Evolutionary conservation across 2,888 invertebrate genomes (phyloP).

Genomic region (Antitype chi): DNA sequence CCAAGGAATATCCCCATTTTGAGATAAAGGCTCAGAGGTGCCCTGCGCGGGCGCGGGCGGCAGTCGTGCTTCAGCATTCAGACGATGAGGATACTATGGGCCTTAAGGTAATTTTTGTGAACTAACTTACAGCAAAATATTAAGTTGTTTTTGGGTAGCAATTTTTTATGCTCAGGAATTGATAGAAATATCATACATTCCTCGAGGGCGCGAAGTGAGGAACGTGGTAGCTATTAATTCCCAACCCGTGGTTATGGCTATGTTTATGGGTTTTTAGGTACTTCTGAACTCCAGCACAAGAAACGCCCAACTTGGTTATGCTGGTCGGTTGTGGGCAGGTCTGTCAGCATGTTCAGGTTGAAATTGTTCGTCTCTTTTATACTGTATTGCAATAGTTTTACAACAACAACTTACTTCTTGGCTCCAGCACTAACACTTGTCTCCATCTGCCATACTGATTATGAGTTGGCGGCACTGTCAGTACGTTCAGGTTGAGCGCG

Average conservation of each 20-base stretch:
- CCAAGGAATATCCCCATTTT: too few relatives aligned
- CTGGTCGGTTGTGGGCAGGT: too few relatives aligned
- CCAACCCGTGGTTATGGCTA: neutral
- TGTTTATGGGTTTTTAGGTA: neutral
- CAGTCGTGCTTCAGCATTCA: too few relatives aligned
- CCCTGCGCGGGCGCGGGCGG: too few relatives aligned
- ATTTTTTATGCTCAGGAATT: conserved; percentile 80
- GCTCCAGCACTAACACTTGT: conserved; percentile 93
- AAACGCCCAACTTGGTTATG: conserved; percentile 79
- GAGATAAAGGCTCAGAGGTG: too few relatives aligned
- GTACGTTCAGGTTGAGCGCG: conserved; percentile 94
- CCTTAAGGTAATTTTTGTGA: neutral
- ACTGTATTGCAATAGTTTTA: too few relatives aligned
- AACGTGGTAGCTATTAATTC: neutral
- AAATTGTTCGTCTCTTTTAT: too few relatives aligned
- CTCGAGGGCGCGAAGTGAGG: neutral
- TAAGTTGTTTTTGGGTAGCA: neutral
- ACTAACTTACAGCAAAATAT: neutral
- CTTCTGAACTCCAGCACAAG: neutral
- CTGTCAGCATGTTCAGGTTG: too few relatives aligned
- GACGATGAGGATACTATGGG: too few relatives aligned
- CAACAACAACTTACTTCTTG: conserved; percentile 86
- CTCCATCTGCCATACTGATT: conserved; percentile 95
- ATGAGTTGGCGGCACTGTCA: conserved; percentile 94
- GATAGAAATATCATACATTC: neutral